These are phyloP conservation scores for Betta splendens DNA, from an alignment of 2,797 vertebrate genomes.

Conservation along the genomic window DNA sequence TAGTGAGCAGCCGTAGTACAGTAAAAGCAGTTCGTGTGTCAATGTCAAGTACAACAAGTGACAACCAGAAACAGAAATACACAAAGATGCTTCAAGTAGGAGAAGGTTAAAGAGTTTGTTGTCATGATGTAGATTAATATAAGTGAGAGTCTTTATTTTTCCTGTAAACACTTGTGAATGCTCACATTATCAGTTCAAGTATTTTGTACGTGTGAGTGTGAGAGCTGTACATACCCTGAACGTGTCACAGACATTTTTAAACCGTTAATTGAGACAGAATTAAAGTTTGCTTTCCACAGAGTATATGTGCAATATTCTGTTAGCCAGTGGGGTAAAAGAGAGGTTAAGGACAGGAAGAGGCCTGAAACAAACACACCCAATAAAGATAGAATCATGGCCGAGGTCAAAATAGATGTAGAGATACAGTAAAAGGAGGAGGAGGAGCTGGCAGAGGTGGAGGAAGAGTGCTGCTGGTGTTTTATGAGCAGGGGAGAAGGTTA, in stretches of 20 bases:
- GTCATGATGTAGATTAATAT: slow-evolving; percentile 5
- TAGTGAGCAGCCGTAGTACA: too few species aligned
- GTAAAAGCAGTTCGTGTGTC: too few species aligned
- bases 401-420: slow-evolving; percentile 59
- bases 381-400: slow-evolving; percentile 60
- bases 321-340: slow-evolving; percentile 20
- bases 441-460: slow-evolving; percentile 29
- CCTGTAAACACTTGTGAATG: slow-evolving; percentile 19
- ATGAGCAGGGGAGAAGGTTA: slow-evolving; percentile 70
- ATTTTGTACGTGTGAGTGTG: too few species aligned
- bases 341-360: slow-evolving; percentile 44
- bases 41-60: too few species aligned
- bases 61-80: neutral
- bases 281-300: slow-evolving; percentile 48
- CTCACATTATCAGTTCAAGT: slow-evolving; percentile 28
- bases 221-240: slow-evolving; percentile 32
- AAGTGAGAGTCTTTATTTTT: neutral
- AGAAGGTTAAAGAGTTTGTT: slow-evolving; percentile 10
- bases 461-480: slow-evolving; percentile 61
- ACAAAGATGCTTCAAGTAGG: neutral
- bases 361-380: slow-evolving; percentile 45
- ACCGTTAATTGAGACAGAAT: slow-evolving; percentile 60
- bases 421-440: slow-evolving; percentile 39
- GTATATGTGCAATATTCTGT: slow-evolving; percentile 33
- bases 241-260: slow-evolving; percentile 52